Evolutionary conservation across 2,113 vertebrate genomes (phyloP), one percentile per base, ranked within the genome.

Genomic region (Puffinus mauretanicus): DNA sequence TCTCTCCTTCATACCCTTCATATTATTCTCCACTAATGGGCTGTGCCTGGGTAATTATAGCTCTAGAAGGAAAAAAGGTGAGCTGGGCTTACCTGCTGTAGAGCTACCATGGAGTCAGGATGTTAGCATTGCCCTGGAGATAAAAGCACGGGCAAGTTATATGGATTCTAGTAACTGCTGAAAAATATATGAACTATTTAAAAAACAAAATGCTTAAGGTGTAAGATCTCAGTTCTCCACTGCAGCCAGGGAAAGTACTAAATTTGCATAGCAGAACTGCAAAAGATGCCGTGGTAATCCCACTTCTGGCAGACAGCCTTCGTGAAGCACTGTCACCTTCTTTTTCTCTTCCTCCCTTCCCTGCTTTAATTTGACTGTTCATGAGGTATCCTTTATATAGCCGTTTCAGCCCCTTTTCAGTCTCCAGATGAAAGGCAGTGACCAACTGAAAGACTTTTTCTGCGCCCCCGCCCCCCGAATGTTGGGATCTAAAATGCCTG

Each of bases 121-220:
- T 82, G 85, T 64, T 82, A 71, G 51, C 82, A 80, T 38, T 60
- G 44, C 18, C 44, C 24, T 73, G 32, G 40, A 86, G 49, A 95
- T 88, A 82, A 87, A 92, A 90, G 85, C 61, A 88, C 2, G 2
- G 65, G 25, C 64, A 61, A 54, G 24, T 49, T 76, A 29, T 14
- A 46, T 38, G 54, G 40, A 86, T 70, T 76, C 36, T 66, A 54
- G 36, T 49, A 80, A 73, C 49, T 61, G 40, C 3, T 92, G 66
- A 93, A 94, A 94, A 90, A 86, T 66, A 85, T 7, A 88, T 77
- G 40, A 90, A 55, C 67, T 93, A 61, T 52, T 93, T 95, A 40
- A 90, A 80, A 93, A 90, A 16, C 67, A 86, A 86, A 94, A 83
- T 40, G 19, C 42, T 90, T 52, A 77, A 88, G 19, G 18, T 61